Evolutionary conservation across 1,140 invertebrate species (phyloP).

Genomic region (Lepeophtheirus salmonis): DNA sequence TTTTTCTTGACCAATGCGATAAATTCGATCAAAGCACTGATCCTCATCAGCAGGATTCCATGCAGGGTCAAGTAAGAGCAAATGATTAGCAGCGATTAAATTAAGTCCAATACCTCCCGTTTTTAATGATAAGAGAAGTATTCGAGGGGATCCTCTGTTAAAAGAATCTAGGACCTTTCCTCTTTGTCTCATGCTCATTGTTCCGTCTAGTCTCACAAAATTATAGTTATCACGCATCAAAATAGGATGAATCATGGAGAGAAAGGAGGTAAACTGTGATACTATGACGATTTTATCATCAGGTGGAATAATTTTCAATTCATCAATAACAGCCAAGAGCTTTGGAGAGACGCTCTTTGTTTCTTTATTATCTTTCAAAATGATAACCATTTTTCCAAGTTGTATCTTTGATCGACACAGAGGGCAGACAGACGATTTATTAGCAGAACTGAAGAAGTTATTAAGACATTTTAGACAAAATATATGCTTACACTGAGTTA

Average conservation of each 20-base stretch:
- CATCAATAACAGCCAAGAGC: slow-evolving; percentile 11
- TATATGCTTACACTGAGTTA: slow-evolving; percentile 6
- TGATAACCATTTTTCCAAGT: background rate
- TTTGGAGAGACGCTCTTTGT: background rate
- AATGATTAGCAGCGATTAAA: slow-evolving; percentile 31
- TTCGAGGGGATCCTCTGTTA: background rate
- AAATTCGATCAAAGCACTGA: slow-evolving; percentile 34
- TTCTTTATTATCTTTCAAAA: background rate
- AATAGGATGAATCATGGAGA: slow-evolving; percentile 14
- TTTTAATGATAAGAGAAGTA: slow-evolving; percentile 23
- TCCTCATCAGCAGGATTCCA: slow-evolving; percentile 36
- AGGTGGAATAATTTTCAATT: slow-evolving; percentile 1
- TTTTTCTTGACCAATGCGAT: slow-evolving; percentile 32
- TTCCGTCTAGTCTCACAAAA: slow-evolving; percentile 17
- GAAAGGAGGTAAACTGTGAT: slow-evolving; percentile 14
- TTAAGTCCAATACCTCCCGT: slow-evolving; percentile 35
- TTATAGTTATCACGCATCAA: background rate
- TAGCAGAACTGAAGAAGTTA: background rate
- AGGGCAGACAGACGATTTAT: background rate
- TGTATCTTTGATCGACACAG: background rate
- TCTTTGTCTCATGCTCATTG: slow-evolving; percentile 2
- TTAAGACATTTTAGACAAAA: background rate
- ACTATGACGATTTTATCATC: slow-evolving; percentile 13
- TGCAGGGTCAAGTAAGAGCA: slow-evolving; percentile 34
- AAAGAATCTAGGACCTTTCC: background rate